Evolutionary conservation across 2,113 vertebrate species (phyloP).

Genomic region (Muntiacus reevesi): DNA sequence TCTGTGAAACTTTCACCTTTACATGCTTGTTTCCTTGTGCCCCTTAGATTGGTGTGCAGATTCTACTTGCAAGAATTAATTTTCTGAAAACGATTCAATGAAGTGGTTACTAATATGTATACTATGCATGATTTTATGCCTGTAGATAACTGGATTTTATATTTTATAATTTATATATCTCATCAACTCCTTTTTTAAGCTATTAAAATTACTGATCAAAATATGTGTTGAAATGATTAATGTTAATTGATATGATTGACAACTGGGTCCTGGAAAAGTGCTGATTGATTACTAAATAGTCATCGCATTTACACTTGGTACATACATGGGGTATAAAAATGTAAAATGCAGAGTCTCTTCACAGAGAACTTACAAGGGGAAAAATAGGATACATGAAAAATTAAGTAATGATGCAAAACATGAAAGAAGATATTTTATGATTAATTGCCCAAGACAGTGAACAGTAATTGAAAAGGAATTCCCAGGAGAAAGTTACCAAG

Average conservation of each 20-base stretch:
- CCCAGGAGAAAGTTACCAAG: background rate
- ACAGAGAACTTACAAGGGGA: background rate
- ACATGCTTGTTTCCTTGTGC: background rate
- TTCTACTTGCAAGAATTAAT: background rate
- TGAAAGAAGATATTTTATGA: background rate
- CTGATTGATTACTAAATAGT: background rate
- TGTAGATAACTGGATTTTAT: background rate
- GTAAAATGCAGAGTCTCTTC: background rate
- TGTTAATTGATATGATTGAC: background rate
- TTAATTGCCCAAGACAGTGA: background rate
- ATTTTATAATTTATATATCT: background rate
- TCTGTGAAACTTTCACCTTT: background rate
- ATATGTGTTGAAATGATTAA: background rate
- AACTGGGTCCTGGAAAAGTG: background rate
- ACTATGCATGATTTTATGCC: background rate
- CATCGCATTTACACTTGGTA: background rate
- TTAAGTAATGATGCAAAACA: background rate
- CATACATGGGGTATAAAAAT: background rate
- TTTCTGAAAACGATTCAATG: conserved; percentile 27
- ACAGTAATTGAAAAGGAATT: background rate
- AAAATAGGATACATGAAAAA: background rate
- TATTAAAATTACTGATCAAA: background rate
- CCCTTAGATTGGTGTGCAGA: background rate
- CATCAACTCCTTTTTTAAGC: background rate
- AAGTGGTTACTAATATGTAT: background rate